Evolutionary conservation across 2,113 vertebrate species (phyloP), one percentile per base, ranked within the genome.

Genomic region (Pholis gunnellus): DNA sequence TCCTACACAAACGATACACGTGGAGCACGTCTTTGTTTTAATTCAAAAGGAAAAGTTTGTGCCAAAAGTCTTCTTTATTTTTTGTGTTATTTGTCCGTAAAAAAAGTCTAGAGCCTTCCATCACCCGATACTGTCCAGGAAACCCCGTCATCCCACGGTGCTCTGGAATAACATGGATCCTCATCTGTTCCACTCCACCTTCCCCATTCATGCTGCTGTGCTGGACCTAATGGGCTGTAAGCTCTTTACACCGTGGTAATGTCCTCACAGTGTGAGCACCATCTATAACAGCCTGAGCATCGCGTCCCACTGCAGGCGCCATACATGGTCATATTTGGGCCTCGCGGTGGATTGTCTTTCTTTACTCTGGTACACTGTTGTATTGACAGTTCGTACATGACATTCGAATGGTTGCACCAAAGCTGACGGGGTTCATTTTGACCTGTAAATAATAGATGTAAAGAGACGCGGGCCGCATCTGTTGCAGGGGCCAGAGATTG

Each of bases 201-300:
- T 81, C 31, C 61, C 78, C 82, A 85, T 87, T 92, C 82, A 88
- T 71, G 72, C 22, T n/a, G 50, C 70, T 82, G 36, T 81, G 38
- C 29, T 72, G 78, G 73, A 70, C 56, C 85, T 89, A 80, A 86
- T 78, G 17, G 31, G 25, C 14, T 68, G 36, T 84, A 74, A 82
- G 74, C 63, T 79, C 72, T 79, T 83, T 46, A 83, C 63, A 40
- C 59, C 4, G 1, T 14, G 64, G 1, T 87, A 89, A 87, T 89
- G 87, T 78, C 65, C 57, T 56, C 59, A n/a, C 52, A 66, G 82
- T 59, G 57, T 31, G 69, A 3, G 5, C 3, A 36, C 8, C 38
- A 9, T 56, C 82, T 6, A 64, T 50, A 31, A 44, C 29, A 65
- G 42, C 29, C 6, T 29, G 56, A 29, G 27, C 56, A 14, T 34